These are phyloP conservation scores for Huso huso DNA, from an alignment of 2,797 vertebrate genomes.

Conservation along the genomic window DNA sequence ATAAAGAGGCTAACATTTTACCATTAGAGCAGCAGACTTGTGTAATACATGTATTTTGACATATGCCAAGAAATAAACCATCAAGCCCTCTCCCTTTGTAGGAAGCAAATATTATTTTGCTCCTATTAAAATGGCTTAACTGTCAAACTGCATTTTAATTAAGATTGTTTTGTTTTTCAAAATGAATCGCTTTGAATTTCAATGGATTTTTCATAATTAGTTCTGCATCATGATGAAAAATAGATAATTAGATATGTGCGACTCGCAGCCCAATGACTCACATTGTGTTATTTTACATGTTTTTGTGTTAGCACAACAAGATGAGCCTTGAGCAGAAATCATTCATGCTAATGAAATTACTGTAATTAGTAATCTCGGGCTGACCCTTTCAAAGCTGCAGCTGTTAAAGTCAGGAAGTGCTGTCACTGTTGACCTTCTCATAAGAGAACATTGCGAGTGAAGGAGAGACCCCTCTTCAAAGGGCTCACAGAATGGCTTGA, in stretches of 20 bases:
- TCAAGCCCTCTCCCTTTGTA: too few species aligned
- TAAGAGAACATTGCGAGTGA: constrained; percentile 74
- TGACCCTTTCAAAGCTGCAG: constrained; percentile 94
- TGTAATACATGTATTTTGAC: too few species aligned
- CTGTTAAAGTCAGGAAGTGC: constrained; percentile 94
- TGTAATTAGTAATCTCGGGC: constrained; percentile 97
- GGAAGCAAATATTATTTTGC: too few species aligned
- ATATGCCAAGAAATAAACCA: too few species aligned
- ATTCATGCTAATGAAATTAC: constrained; percentile 99
- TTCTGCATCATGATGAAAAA: constrained; percentile 55
- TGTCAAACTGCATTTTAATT: constrained; percentile 36
- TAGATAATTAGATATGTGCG: constrained; percentile 61
- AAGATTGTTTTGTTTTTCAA: constrained; percentile 36
- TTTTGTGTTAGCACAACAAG: constrained; percentile 55
- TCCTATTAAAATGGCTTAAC: too few species aligned
- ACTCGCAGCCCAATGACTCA: constrained; percentile 48
- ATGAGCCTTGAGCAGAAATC: constrained; percentile 91
- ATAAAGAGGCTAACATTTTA: too few species aligned
- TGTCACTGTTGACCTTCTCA: constrained; percentile 80
- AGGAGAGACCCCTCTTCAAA: constrained; percentile 67
- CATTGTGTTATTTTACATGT: constrained; percentile 51
- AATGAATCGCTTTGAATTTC: constrained; percentile 61
- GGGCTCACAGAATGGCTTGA: constrained; percentile 70
- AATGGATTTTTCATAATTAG: constrained; percentile 67
- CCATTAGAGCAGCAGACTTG: too few species aligned